Base-by-base conservation (phyloP, 2,888 invertebrate species). In the Caenorhabditis zanzibari region DNA sequence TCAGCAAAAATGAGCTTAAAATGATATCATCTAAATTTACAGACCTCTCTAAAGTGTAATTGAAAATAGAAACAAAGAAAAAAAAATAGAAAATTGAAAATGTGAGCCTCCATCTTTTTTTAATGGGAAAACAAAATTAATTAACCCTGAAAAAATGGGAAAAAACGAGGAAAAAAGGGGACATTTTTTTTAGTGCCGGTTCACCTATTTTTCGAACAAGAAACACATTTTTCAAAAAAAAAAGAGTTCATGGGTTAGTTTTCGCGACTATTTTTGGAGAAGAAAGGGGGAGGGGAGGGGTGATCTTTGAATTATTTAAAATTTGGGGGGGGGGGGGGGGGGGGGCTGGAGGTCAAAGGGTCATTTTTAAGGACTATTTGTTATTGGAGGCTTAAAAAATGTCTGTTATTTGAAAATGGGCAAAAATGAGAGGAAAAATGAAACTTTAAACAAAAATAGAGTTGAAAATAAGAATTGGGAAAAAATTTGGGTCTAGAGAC, bases 171-270 rank as follows among this genome's bases (percentile, higher is more conserved):
- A n/a, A 47, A 47, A 44, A 44, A 47, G 19, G 47, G 47, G 19
- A 19, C n/a, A 47, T 19, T 9, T 19, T 10, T 19, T 19, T 47
- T 47, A 9, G 49, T 49, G n/a, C 49, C 49, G 22, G 49, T 49
- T 49, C 49, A 49, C 49, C 49, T 49, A 49, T 49, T 49, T 49
- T 49, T 4, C n/a, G 38, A 38, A 38, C 38, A 38, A 38, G 12
- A 38, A 38, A 38, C 10, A 38, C 5, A 6, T 12, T n/a, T n/a
- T n/a, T n/a, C n/a, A n/a, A n/a, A 2, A 12, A 38, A 38, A 38
- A 38, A 49, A 49, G 19, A 22, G 22, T 38, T 38, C 49, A 49
- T n/a, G 22, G 49, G 49, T 49, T 19, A 49, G 19, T 38, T n/a
- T n/a, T n/a, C n/a, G n/a, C n/a, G n/a, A 7, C 5, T 32, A 44